Conservation (phyloP, 2,113 vertebrate species). For the Clarias gariepinus region DNA sequence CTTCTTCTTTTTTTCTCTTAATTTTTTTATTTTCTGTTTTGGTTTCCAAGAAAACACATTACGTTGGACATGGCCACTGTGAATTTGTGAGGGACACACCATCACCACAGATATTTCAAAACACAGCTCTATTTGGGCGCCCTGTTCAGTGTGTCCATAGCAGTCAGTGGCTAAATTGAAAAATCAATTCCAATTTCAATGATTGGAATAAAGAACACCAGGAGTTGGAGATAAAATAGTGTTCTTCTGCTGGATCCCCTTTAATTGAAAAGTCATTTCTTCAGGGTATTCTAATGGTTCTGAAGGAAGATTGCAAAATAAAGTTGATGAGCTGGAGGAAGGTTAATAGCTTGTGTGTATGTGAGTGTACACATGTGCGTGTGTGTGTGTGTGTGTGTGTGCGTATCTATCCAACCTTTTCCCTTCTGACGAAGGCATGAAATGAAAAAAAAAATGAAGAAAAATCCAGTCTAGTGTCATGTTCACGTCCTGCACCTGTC, state of each 20-base stretch:
- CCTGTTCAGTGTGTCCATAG: constrained; percentile 90
- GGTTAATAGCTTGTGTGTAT: constrained; percentile 92
- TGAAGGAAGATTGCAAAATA: constrained; percentile 99
- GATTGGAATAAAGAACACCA: constrained; percentile 99
- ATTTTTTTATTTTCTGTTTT: constrained; percentile 73
- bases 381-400: constrained; percentile 62
- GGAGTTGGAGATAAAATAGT: constrained; percentile 92
- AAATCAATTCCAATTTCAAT: constrained; percentile 99
- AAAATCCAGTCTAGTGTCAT: constrained; percentile 70
- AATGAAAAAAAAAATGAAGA: constrained; percentile 69
- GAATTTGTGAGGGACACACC: constrained; percentile 84
- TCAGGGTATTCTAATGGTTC: constrained; percentile 99
- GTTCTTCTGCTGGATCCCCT: constrained; percentile 92
- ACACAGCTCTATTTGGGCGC: constrained; percentile 83
- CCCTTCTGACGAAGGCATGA: constrained; percentile 82
- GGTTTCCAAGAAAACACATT: constrained; percentile 75
- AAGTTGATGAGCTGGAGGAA: constrained; percentile 97
- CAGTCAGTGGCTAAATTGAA: constrained; percentile 98
- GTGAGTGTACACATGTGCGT: constrained; percentile 43
- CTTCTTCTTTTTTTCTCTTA: too few species aligned
- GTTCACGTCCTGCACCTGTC: constrained; percentile 55
- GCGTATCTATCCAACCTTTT: constrained; percentile 72
- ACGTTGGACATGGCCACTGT: constrained; percentile 63
- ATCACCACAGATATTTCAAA: constrained; percentile 89
- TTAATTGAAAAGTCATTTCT: constrained; percentile 99